A percentile compares a stretch with the other conserved stretches of the same genome.
These are phyloP conservation scores for Helicoverpa armigera DNA, from an alignment of 1,140 invertebrate species.

Conservation along the genomic window DNA sequence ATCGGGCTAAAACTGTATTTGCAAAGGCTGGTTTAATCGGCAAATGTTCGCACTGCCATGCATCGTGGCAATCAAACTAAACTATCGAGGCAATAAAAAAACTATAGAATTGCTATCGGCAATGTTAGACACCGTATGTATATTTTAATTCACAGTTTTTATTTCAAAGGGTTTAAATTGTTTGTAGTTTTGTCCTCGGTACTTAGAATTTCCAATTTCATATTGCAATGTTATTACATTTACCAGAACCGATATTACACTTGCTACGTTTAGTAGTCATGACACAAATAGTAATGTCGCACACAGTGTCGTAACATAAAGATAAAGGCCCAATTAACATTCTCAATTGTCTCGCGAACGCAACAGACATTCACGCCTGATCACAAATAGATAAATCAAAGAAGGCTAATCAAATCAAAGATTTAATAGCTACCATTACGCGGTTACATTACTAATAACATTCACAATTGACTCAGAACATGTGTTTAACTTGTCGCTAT, in stretches of 20 bases:
- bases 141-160: not conserved
- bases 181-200: not conserved
- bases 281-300: not conserved
- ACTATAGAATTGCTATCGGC: conserved; percentile 13
- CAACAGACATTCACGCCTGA: conserved; percentile 27
- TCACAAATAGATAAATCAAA: conserved; percentile 39
- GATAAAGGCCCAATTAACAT: conserved; percentile 40
- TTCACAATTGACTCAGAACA: conserved; percentile 42
- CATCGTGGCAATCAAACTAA: conserved; percentile 27
- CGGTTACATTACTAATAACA: conserved; percentile 18
- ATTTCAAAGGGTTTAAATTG: too few relatives aligned
- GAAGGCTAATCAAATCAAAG: conserved; percentile 38
- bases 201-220: not conserved
- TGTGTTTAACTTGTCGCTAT: conserved; percentile 52
- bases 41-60: conserved; percentile 22
- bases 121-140: not conserved
- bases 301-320: not conserved
- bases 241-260: too few relatives aligned
- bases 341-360: conserved; percentile 14
- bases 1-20: conserved; percentile 1
- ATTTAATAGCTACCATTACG: conserved; percentile 19
- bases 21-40: conserved; percentile 33
- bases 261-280: not conserved
- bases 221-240: not conserved
- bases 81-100: not conserved